Evolutionary conservation across 2,113 vertebrate genomes (phyloP).

Genomic region (Brienomyrus longianalis): DNA sequence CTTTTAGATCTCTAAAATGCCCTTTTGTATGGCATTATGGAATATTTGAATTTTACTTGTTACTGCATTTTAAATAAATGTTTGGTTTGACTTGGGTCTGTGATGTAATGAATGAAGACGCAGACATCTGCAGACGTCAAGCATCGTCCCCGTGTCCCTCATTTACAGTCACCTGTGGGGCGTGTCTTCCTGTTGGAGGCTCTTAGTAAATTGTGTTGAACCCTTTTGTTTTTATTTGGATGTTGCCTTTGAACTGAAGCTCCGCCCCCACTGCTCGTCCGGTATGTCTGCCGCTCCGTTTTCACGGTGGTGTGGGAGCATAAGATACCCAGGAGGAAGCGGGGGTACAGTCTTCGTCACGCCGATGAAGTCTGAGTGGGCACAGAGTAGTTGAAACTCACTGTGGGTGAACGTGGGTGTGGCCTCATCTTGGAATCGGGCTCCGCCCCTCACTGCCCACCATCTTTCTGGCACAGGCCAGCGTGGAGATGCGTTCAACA

Average conservation of each 20-base stretch:
- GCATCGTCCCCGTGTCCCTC: not conserved
- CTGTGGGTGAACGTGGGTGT: not conserved
- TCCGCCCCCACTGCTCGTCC: not conserved
- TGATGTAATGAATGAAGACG: slow-evolving; percentile 1
- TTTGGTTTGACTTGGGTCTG: not conserved
- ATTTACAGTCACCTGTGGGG: not conserved
- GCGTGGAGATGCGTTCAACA: slow-evolving; percentile 57
- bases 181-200: not conserved
- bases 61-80: slow-evolving; percentile 20
- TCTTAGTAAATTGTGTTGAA: not conserved
- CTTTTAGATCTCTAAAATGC: not conserved
- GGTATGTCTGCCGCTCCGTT: slow-evolving; percentile 16
- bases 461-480: slow-evolving; percentile 36
- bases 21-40: slow-evolving; percentile 3
- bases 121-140: not conserved
- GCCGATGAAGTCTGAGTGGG: not conserved
- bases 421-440: not conserved
- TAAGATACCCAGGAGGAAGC: not conserved
- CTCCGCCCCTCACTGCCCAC: not conserved
- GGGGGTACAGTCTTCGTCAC: not conserved
- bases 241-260: slow-evolving; percentile 3
- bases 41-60: not conserved
- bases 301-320: not conserved
- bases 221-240: slow-evolving; percentile 5
- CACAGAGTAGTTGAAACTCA: not conserved